These are phyloP conservation scores for Manacus vitellinus DNA, from an alignment of 2,113 vertebrate species.

Conservation along the genomic window DNA sequence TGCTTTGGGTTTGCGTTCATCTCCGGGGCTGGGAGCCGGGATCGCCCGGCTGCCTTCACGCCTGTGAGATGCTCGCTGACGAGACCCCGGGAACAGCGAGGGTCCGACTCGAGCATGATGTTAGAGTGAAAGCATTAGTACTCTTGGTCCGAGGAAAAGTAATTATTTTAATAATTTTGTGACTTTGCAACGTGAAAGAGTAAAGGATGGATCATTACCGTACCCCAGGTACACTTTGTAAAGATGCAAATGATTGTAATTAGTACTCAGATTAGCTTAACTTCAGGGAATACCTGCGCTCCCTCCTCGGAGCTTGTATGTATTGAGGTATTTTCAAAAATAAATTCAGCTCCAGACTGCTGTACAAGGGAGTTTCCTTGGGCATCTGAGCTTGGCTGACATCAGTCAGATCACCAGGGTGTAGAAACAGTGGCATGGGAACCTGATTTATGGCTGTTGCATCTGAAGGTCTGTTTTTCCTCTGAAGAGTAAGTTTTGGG, in stretches of 20 bases:
- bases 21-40: neutral
- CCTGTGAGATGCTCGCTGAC: fast-evolving
- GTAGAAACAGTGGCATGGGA: neutral
- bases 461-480: neutral
- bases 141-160: neutral
- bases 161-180: neutral
- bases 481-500: neutral
- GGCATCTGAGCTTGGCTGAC: neutral
- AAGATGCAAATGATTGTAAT: neutral
- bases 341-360: neutral
- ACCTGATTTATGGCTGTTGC: neutral
- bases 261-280: neutral
- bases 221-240: neutral
- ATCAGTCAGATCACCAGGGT: neutral
- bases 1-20: fast-evolving
- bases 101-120: fast-evolving
- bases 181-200: neutral
- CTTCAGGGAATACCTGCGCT: neutral
- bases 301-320: neutral
- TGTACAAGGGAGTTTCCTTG: neutral
- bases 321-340: neutral
- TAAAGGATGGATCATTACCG: neutral
- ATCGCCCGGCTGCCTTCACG: fast-evolving
- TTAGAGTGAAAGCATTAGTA: fast-evolving
- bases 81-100: fast-evolving